These are phyloP conservation scores for Coelinius sp. DNA, from an alignment of 2,888 invertebrate species.

Conservation along the genomic window DNA sequence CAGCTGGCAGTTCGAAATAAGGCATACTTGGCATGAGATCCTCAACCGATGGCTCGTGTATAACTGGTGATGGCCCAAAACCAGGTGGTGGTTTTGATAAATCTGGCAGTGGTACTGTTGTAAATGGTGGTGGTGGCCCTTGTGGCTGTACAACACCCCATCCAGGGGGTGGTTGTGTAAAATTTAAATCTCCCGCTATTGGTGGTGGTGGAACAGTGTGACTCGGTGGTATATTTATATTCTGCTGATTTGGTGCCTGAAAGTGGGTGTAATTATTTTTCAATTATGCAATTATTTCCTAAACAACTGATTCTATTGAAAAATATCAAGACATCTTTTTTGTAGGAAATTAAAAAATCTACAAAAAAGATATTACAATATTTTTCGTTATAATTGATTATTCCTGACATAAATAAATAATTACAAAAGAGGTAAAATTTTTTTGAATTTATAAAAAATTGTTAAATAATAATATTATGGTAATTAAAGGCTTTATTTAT, in stretches of 20 bases:
- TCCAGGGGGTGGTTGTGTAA: slow-evolving; percentile 75
- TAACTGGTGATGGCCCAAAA: slow-evolving; percentile 72
- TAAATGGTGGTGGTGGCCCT: slow-evolving; percentile 64
- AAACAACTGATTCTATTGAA: no score
- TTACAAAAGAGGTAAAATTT: no score
- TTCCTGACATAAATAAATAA: no score
- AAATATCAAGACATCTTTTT: no score
- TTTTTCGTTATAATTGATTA: no score
- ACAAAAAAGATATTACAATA: no score
- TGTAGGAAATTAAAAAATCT: no score
- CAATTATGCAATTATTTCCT: no score
- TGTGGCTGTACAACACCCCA: slow-evolving; percentile 70
- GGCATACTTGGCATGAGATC: slow-evolving; percentile 92
- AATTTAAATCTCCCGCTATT: slow-evolving; percentile 73
- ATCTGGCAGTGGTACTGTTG: slow-evolving; percentile 77
- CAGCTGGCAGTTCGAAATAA: slow-evolving; percentile 97
- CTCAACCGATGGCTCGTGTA: slow-evolving; percentile 74
- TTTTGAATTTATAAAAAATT: not conserved
- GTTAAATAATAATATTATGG: not conserved
- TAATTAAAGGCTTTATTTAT: not conserved
- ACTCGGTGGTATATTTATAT: slow-evolving; percentile 58
- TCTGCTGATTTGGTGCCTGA: slow-evolving; percentile 54
- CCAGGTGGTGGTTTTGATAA: slow-evolving; percentile 91
- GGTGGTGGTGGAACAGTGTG: slow-evolving; percentile 66
- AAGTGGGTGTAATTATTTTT: no score